Evolutionary conservation across 2,888 invertebrate species (phyloP).

Genomic region (Nemurella pictetii): DNA sequence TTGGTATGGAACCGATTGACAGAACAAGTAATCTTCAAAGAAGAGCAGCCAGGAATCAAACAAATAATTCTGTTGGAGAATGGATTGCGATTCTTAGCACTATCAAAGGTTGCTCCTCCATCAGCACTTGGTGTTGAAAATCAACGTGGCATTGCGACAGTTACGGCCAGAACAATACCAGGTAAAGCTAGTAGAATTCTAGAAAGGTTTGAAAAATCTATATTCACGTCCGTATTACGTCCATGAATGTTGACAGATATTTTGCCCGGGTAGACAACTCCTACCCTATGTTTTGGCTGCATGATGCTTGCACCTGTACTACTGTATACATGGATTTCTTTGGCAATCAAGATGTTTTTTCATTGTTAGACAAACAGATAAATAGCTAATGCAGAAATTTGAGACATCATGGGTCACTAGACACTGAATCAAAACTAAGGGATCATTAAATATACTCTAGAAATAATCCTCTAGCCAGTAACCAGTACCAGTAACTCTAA

Average conservation of each 20-base stretch:
- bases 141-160: slow-evolving; percentile 65
- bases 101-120: slow-evolving; percentile 63
- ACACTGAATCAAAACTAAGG: too few relatives aligned
- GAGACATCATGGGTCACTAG: too few relatives aligned
- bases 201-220: neutral
- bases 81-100: slow-evolving; percentile 72
- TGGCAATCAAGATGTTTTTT: too few relatives aligned
- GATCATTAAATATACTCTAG: too few relatives aligned
- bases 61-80: slow-evolving; percentile 76
- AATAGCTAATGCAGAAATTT: too few relatives aligned
- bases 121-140: slow-evolving; percentile 64
- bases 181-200: slow-evolving; percentile 53
- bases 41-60: slow-evolving; percentile 78
- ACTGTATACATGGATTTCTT: too few relatives aligned
- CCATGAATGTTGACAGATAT: neutral
- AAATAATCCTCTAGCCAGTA: too few relatives aligned
- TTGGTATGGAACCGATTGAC: slow-evolving; percentile 83
- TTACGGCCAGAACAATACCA: slow-evolving; percentile 71
- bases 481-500: too few relatives aligned
- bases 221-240: neutral
- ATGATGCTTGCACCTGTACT: too few relatives aligned
- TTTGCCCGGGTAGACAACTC: too few relatives aligned
- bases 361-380: too few relatives aligned
- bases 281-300: too few relatives aligned
- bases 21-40: slow-evolving; percentile 73